These are phyloP conservation scores for Cacatua alba DNA, from an alignment of 2,113 vertebrate species.

Conservation along the genomic window DNA sequence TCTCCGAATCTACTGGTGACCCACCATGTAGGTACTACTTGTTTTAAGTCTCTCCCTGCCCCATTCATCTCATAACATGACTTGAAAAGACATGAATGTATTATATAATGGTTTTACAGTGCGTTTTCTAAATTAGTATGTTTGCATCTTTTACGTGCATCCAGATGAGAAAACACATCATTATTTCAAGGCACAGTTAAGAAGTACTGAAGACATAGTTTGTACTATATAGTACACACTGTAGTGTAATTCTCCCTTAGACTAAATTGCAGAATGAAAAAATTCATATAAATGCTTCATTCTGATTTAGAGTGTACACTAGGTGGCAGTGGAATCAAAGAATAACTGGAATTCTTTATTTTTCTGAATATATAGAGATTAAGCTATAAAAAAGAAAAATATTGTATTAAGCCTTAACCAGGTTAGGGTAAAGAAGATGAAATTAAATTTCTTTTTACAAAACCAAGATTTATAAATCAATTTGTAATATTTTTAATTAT, in stretches of 20 bases:
- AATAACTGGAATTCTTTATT: background rate
- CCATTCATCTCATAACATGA: background rate
- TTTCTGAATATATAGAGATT: background rate
- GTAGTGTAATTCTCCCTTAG: background rate
- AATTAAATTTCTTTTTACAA: background rate
- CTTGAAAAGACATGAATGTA: background rate
- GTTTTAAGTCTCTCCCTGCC: background rate
- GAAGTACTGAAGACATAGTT: background rate
- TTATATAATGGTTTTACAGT: background rate
- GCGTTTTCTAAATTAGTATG: background rate
- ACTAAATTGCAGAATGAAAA: background rate
- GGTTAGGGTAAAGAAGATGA: background rate
- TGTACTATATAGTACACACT: background rate
- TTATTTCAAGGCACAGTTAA: background rate
- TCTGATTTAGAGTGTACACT: conserved; percentile 30
- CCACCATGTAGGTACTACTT: background rate
- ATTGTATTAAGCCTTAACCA: background rate
- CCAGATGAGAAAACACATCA: background rate
- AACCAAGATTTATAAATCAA: background rate
- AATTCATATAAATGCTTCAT: background rate
- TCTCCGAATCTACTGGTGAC: background rate
- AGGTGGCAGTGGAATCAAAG: conserved; percentile 70
- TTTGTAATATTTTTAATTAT: background rate
- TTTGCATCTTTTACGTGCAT: background rate
- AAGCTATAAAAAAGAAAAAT: background rate